Evolutionary conservation across 1,140 invertebrate species (phyloP), one percentile per base, ranked within the genome.

Genomic region (Tenebrio molitor): DNA sequence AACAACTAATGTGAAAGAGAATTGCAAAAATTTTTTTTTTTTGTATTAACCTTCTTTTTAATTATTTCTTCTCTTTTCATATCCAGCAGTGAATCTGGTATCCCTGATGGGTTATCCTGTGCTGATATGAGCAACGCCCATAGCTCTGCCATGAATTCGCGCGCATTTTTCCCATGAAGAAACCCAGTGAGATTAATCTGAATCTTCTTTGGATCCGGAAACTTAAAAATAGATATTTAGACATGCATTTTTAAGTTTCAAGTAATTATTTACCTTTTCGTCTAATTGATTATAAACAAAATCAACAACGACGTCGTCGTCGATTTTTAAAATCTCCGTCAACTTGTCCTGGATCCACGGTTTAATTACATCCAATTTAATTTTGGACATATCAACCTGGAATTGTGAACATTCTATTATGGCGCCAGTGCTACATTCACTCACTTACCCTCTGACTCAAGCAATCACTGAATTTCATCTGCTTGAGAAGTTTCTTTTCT

Each of bases 121-220:
- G 98, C 98, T 64, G 96, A 97, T 53, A 97, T 87, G 46, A 99
- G 84, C 69, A 99, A 84, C 50, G 95, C 92, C 98, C 98, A 99
- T 39, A 99, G 85, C 82, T 99, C 97, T 0, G 92, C 93, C 92
- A 99, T 97, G 83, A 99, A 99, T 72, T 96, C 91, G 42, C 97
- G 89, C 7, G 98, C 97, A 87, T 99, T 98, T 84, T 96, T 97
- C 1, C 96, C 97, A 85, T 99, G 99, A 19, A 99, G 86, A 85
- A 99, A 99, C 7, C 98, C 98, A 33, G 98, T 99, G 80, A 99
- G 86, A 85, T 99, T 99, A 79, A 99, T 99, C 88, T 99, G 98
- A 92, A 99, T 99, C 84, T 97, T 95, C 84, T 97, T 96, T 34
- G 97, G 97, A 88, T 99, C 97, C 15, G 97, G 96, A 87, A 90